Percentiles rank a stretch among this genome's conserved stretches.
Conservation (phyloP, 1,140 invertebrate genomes). For the Brachionus calyciflorus region DNA sequence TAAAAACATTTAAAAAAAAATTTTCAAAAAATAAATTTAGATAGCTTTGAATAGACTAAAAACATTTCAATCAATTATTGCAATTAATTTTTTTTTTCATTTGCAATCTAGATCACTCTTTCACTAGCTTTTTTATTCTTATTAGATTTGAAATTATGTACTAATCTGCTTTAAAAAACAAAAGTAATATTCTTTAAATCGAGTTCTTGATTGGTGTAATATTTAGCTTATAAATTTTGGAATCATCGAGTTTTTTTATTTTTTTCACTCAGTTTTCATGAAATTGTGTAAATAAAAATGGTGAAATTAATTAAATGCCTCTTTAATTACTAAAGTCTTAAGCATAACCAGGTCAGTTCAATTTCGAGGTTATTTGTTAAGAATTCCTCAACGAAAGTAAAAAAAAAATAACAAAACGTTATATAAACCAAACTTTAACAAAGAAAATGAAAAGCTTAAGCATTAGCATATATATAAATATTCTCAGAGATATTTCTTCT, state of each 20-base stretch:
- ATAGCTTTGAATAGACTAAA: background rate
- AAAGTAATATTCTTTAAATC: constrained; percentile 8
- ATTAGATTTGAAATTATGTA: constrained; percentile 6
- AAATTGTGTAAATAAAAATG: background rate
- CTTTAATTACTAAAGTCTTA: constrained; percentile 24
- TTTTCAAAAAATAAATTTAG: too few relatives aligned
- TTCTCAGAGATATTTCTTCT: too few relatives aligned
- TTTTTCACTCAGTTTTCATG: too few relatives aligned
- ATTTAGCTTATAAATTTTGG: background rate
- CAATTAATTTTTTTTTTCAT: constrained; percentile 37
- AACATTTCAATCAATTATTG: constrained; percentile 31
- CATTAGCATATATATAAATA: too few relatives aligned
- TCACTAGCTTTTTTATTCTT: background rate
- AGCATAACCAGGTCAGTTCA: constrained; percentile 17
- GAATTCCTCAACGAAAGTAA: too few relatives aligned
- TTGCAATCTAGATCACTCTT: background rate
- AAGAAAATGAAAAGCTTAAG: too few relatives aligned
- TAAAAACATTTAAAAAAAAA: too few relatives aligned
- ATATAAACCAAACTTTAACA: too few relatives aligned
- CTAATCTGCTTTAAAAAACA: constrained; percentile 12
- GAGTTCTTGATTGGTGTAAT: constrained; percentile 15
- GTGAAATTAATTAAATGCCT: constrained; percentile 26
- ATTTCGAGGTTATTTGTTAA: background rate
- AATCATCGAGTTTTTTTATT: constrained; percentile 8
- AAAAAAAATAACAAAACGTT: too few relatives aligned